Conservation (phyloP, 2,113 vertebrate species). For the Enhydra lutris region DNA sequence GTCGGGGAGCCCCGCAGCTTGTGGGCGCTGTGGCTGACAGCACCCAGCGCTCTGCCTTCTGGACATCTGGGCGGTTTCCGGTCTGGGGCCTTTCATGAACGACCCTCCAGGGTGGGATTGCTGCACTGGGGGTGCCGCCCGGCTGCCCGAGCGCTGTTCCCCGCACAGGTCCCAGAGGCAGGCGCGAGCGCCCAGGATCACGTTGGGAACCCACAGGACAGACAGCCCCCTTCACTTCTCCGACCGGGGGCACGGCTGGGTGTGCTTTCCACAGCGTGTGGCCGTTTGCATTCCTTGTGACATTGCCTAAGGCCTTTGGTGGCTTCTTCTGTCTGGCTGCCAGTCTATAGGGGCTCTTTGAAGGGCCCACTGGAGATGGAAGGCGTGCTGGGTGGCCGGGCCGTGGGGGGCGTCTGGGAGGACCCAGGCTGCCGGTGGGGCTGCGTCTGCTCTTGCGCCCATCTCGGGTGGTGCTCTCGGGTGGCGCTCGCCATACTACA, state of each 20-base stretch:
- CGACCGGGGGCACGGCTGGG: not conserved
- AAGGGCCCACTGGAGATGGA: not conserved
- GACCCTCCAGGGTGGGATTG: not conserved
- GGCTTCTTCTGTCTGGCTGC: not conserved
- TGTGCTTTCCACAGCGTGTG: rapidly evolving
- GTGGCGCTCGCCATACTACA: too few relatives aligned
- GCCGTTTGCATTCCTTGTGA: not conserved
- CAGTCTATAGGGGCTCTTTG: not conserved
- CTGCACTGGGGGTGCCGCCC: too few relatives aligned
- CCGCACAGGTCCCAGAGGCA: not conserved
- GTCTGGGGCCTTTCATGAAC: not conserved
- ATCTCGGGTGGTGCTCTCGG: rapidly evolving
- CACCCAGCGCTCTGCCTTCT: not conserved
- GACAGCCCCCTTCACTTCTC: not conserved
- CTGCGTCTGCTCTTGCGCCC: not conserved
- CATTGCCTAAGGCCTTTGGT: not conserved
- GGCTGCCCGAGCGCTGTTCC: not conserved
- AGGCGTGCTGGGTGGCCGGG: rapidly evolving
- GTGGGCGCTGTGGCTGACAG: too few relatives aligned
- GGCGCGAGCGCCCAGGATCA: rapidly evolving
- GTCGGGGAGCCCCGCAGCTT: too few relatives aligned
- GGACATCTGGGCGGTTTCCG: not conserved
- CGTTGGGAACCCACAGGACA: not conserved
- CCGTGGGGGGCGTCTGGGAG: not conserved
- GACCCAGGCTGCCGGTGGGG: not conserved